phyloP scores from a whole-genome alignment of 2,113 vertebrate species.

The Ceyx melanurus region DNA sequence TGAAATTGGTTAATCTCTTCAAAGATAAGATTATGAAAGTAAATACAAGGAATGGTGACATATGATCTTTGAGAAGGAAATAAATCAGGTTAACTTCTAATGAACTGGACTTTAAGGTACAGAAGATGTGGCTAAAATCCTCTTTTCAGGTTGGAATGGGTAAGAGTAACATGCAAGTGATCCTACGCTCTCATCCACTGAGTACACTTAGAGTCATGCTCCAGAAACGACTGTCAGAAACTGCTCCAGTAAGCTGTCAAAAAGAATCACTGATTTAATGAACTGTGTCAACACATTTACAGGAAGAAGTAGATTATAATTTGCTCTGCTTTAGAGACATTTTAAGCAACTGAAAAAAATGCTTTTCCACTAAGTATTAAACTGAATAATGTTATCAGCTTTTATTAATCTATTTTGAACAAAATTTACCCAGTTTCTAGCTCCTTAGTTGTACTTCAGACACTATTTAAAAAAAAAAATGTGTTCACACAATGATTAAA shows the following conservation, averaged over 20 bases:
- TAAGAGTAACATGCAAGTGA: not conserved
- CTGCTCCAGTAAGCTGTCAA: conserved; percentile 16
- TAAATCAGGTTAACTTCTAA: not conserved
- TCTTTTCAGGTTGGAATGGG: not conserved
- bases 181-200: not conserved
- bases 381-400: not conserved
- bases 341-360: conserved; percentile 49
- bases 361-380: conserved; percentile 18
- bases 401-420: conserved; percentile 11
- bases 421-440: not conserved
- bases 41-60: not conserved
- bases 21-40: not conserved
- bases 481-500: not conserved
- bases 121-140: not conserved
- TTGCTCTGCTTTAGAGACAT: conserved; percentile 9
- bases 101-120: not conserved
- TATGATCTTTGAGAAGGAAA: not conserved
- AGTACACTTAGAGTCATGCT: not conserved
- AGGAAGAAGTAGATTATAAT: conserved; percentile 39
- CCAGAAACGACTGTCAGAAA: not conserved
- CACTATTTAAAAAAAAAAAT: not conserved
- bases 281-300: conserved; percentile 46
- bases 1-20: not conserved
- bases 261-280: conserved; percentile 50
- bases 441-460: not conserved